phyloP scores from a whole-genome alignment of 2,113 vertebrate genomes.

The Ptychochromis oligacanthus region DNA sequence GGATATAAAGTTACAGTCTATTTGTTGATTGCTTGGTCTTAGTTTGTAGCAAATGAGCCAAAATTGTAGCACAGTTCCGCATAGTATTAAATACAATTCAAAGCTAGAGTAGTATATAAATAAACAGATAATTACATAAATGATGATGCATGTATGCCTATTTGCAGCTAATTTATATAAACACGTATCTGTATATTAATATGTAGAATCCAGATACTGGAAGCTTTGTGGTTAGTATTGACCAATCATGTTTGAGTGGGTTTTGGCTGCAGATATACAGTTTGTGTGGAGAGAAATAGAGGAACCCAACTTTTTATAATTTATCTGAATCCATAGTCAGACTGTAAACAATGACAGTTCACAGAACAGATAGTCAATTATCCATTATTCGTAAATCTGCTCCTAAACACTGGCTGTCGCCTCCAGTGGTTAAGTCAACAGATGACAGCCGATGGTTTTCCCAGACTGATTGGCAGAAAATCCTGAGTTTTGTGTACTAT shows the following conservation, averaged over 20 bases:
- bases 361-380: not conserved
- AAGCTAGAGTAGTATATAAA: not conserved
- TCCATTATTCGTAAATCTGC: not conserved
- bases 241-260: not conserved
- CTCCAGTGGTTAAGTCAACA: not conserved
- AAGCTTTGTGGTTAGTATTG: not conserved
- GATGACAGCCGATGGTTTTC: not conserved
- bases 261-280: not conserved
- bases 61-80: not conserved
- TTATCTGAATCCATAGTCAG: not conserved
- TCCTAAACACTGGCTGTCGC: not conserved
- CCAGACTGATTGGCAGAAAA: not conserved
- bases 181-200: not conserved
- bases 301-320: not conserved
- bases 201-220: not conserved
- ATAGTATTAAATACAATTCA: not conserved
- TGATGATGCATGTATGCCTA: not conserved
- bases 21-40: slow-evolving; percentile 49
- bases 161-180: not conserved
- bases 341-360: not conserved
- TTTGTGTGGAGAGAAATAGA: not conserved
- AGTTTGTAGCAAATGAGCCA: slow-evolving; percentile 21
- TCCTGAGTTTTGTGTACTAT: not conserved
- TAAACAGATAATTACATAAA: not conserved
- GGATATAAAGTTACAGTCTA: slow-evolving; percentile 11